Evolutionary conservation across 2,113 vertebrate genomes (phyloP).

Genomic region (Lynx canadensis): DNA sequence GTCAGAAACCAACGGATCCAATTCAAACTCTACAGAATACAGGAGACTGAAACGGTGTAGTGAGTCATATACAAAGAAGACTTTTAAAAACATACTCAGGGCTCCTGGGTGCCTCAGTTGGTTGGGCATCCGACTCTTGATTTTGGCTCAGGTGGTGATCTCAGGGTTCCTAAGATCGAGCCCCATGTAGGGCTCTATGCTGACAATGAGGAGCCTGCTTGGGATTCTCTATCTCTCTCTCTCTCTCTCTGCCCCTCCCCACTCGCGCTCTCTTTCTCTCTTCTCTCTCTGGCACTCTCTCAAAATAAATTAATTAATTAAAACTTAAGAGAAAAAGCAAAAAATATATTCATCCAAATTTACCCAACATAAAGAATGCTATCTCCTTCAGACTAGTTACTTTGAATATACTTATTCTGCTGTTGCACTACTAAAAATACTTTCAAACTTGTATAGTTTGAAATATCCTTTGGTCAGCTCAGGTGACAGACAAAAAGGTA

Average conservation of each 20-base stretch:
- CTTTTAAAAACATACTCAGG: not conserved
- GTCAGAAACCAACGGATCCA: not conserved
- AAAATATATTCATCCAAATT: not conserved
- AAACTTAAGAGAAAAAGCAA: no score
- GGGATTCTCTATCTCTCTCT: no score
- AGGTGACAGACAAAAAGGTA: not conserved
- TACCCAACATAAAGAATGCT: not conserved
- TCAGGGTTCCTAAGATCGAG: no score
- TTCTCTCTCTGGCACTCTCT: no score
- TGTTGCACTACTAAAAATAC: not conserved
- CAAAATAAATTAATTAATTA: no score
- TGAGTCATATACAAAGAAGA: not conserved
- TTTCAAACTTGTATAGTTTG: conserved; percentile 7
- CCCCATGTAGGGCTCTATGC: no score
- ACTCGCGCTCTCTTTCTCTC: no score
- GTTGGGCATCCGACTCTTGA: no score
- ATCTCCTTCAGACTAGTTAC: not conserved
- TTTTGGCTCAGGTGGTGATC: no score
- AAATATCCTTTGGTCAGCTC: conserved; percentile 6
- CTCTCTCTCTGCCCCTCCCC: no score
- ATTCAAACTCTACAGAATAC: not conserved
- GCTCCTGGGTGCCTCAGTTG: no score
- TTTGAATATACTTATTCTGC: not conserved
- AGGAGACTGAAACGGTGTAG: not conserved
- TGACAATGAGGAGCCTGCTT: no score